Base-by-base conservation (phyloP, 2,797 vertebrate species). In the Siniperca undulata region DNA sequence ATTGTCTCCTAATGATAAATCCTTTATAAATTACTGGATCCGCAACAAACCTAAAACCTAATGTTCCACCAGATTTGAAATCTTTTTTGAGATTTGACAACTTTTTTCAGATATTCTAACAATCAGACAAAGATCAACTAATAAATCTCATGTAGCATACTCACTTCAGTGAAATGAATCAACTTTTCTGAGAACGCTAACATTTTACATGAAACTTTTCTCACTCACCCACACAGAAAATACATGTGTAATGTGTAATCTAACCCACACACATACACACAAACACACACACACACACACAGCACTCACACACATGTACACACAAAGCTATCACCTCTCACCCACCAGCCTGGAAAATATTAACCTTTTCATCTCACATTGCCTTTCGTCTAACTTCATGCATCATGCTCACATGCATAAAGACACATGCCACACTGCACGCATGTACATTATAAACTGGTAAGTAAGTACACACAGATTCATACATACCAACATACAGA, bases 291-390 rank as follows among this genome's bases (percentile, higher is more conserved):
- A 55, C 79, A 80, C 64, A 81, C 70, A 87, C 56, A 72, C 20
- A 80, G 3, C 66, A 69, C 65, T 67, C 72, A 82, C 86, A 86
- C 71, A 55, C 79, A 80, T 44, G 56, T 78, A 81, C 80, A 86
- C 77, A 90, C 81, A 85, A 59, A 86, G 67, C 78, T 89, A 84
- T 92, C 92, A 93, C 90, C 87, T 91, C 86, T 88, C 89, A 88
- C 91, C 89, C 83, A 90, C 89, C 75, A 88, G 91, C 67, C 91
- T 90, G 93, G 89, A 94, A 93, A 92, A 87, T 87, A 92, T 92
- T 91, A 94, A 94, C 91, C 92, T 93, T 92, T 92, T 93, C 87
- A 90, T 91, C 87, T 93, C 84, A 82, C 80, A 80, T 93, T 90
- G 92, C 89, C 88, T 92, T 90, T 85, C 56, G 46, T 84, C 87